Evolutionary conservation across 2,888 invertebrate genomes (phyloP), one percentile per base, ranked within the genome.

Genomic region (Ophion obscuratus): DNA sequence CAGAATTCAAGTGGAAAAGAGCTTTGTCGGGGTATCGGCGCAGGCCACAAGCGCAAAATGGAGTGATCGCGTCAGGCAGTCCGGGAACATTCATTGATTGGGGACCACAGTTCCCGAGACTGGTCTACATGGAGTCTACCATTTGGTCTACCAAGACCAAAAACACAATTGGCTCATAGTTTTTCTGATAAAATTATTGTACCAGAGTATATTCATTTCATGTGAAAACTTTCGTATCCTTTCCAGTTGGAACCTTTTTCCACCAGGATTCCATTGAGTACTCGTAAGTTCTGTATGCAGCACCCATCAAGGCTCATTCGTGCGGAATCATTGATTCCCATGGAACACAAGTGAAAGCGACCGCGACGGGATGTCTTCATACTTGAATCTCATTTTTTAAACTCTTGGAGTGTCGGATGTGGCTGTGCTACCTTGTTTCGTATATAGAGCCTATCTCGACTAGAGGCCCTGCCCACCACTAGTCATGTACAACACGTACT

Each of bases 351-450:
- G 27, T 36, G 27, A 24, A 36, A 77, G 40, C 57, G n/a, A 70
- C 57, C n/a, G 14, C 53, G 17, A 70, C 76, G 76, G 76, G 78
- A 70, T 66, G 62, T 71, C 59, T 57, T 24, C 36, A 57, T 40
- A 24, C 62, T 61, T 20, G 24, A 36, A 64, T 53, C 62, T 44
- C 24, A 53, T 59, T 84, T 81, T 74, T 67, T 14, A 53, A 70
- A 76, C 70, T 82, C 66, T 36, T 79, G 53, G 75, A 85, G 79
- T 70, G 81, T 75, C 75, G 78, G 75, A 85, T 81, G 62, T 85
- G 67, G 47, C 40, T 62, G 66, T n/a, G 53, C 70, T 14, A 9
- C 44, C 53, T 36, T 47, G 20, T 24, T 11, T 47, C 14, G 47
- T 67, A n/a, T 31, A 36, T 5, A 57, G 14, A 4, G 57, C 5